Evolutionary conservation across 2,797 vertebrate genomes (phyloP).

Genomic region (Trachurus trachurus): DNA sequence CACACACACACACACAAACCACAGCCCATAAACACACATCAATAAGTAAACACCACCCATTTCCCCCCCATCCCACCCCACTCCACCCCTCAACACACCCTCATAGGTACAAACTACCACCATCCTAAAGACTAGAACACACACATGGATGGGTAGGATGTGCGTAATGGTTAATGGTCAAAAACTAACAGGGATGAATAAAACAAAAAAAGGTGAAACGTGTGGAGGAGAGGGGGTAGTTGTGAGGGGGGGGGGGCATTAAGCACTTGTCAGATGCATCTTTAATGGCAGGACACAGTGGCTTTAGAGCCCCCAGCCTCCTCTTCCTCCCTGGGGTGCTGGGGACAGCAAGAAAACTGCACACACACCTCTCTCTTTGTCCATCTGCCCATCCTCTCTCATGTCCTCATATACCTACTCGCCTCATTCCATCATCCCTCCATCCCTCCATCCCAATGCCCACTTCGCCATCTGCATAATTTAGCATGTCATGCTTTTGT

Average conservation of each 20-base stretch:
- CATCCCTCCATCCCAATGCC: constrained; percentile 65
- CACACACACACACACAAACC: constrained; percentile 57
- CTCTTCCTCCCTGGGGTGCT: constrained; percentile 76
- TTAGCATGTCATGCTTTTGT: constrained; percentile 80
- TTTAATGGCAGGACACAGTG: constrained; percentile 77
- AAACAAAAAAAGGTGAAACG: constrained; percentile 43
- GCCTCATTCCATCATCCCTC: constrained; percentile 62
- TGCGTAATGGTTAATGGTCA: constrained; percentile 71
- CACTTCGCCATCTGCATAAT: constrained; percentile 84
- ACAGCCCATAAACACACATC: constrained; percentile 83
- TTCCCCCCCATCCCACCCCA: constrained; percentile 59
- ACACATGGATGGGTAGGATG: constrained; percentile 40
- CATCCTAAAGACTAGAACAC: constrained; percentile 57
- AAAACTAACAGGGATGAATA: constrained; percentile 53
- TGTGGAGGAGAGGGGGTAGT: constrained; percentile 29
- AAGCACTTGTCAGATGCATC: constrained; percentile 79
- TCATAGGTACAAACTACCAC: constrained; percentile 54
- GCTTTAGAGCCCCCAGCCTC: constrained; percentile 70
- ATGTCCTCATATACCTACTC: constrained; percentile 60
- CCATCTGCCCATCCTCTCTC: constrained; percentile 71
- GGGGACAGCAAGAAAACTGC: constrained; percentile 78
- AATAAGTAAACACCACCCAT: constrained; percentile 86
- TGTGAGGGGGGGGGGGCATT: constrained; percentile 37
- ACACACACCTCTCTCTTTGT: constrained; percentile 67
- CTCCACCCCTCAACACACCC: constrained; percentile 4